phyloP scores from a whole-genome alignment of 2,797 vertebrate genomes.

The Clamator glandarius region DNA sequence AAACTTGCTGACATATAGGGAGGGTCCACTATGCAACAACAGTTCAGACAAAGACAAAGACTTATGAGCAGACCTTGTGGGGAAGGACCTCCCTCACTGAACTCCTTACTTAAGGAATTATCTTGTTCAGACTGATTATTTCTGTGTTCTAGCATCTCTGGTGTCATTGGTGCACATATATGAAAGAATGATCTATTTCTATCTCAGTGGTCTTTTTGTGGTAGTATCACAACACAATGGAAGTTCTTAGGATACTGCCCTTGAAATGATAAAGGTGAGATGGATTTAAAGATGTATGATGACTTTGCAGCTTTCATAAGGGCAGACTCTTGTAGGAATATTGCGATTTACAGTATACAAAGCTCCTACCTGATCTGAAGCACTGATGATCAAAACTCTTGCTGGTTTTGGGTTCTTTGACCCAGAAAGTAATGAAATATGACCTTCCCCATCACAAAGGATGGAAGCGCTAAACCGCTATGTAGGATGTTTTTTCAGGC shows the following conservation, averaged over 20 bases:
- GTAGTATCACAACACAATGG: background rate
- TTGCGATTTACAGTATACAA: background rate
- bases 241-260: background rate
- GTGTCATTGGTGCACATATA: background rate
- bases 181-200: background rate
- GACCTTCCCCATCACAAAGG: background rate
- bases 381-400: background rate
- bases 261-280: background rate
- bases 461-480: background rate
- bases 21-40: background rate
- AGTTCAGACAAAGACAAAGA: background rate
- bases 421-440: background rate
- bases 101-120: background rate
- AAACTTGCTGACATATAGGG: fast-evolving
- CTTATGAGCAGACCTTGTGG: background rate
- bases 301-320: background rate
- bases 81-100: background rate
- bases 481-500: background rate
- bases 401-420: background rate
- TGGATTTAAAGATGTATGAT: background rate
- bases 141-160: background rate
- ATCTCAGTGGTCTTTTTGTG: background rate
- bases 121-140: background rate
- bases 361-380: background rate
- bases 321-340: background rate